These are phyloP conservation scores for Cebus imitator DNA, from an alignment of 2,113 vertebrate genomes.

Conservation along the genomic window DNA sequence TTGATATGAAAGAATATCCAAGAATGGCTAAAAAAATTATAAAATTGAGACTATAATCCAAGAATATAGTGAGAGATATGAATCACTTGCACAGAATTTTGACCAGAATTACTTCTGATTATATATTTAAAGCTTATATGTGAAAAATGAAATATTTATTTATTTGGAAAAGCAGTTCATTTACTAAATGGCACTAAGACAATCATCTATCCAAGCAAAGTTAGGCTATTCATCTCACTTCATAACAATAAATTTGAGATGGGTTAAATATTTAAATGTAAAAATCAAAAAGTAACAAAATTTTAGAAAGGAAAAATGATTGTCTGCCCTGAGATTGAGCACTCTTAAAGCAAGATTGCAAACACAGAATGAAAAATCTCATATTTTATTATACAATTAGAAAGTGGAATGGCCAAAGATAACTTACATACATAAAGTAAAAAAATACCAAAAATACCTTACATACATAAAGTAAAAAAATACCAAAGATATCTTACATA, in stretches of 20 bases:
- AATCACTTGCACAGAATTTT: not conserved
- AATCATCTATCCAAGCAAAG: constrained; percentile 17
- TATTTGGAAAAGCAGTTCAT: not conserved
- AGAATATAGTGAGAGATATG: not conserved
- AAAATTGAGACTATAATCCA: not conserved
- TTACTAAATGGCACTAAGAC: not conserved
- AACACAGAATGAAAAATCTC: not conserved
- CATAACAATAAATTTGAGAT: constrained; percentile 7
- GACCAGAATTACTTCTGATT: not conserved
- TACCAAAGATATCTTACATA: not conserved
- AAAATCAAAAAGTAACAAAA: not conserved
- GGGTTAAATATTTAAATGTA: not conserved
- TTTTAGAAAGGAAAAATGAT: not conserved
- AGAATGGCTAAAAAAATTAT: not conserved
- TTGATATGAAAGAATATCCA: not conserved
- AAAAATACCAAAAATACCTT: not conserved
- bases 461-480: not conserved
- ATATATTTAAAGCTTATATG: not conserved
- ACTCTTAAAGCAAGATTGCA: not conserved
- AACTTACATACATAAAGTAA: not conserved
- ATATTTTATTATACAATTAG: not conserved
- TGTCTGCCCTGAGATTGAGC: not conserved
- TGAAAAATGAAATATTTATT: not conserved
- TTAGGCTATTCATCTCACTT: not conserved
- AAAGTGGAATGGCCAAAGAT: not conserved